phyloP scores from a whole-genome alignment of 2,113 vertebrate species.

The Rhizomys pruinosus region DNA sequence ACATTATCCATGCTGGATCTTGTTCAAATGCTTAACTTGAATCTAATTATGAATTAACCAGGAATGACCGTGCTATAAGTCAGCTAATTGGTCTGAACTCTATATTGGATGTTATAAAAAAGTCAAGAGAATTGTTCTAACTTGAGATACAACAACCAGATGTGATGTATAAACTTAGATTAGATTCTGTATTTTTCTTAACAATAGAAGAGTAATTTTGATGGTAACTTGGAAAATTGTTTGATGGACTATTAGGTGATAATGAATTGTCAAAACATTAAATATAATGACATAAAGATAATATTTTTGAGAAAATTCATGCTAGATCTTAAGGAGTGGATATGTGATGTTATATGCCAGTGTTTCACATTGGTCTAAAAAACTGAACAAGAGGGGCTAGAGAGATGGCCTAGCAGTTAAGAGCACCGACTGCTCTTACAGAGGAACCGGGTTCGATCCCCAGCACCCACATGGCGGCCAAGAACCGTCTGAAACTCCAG shows the following conservation, averaged over 20 bases:
- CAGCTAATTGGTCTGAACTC: not conserved
- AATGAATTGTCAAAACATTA: slow-evolving; percentile 42
- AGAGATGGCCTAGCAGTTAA: no score
- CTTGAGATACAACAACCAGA: not conserved
- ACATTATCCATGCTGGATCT: not conserved
- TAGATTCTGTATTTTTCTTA: not conserved
- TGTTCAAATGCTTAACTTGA: slow-evolving; percentile 33
- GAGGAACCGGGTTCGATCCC: no score
- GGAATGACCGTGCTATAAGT: not conserved
- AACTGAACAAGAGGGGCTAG: no score
- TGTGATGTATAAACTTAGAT: not conserved
- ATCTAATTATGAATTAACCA: slow-evolving; percentile 18
- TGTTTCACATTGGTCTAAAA: slow-evolving; percentile 36
- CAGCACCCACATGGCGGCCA: no score
- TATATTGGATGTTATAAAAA: not conserved
- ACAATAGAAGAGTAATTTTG: slow-evolving; percentile 8
- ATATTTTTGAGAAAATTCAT: slow-evolving; percentile 31
- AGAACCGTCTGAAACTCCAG: no score
- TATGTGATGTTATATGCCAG: slow-evolving; percentile 14
- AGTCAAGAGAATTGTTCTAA: not conserved
- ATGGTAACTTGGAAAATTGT: slow-evolving; percentile 30
- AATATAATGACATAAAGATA: not conserved
- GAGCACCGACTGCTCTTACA: no score
- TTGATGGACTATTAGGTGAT: not conserved
- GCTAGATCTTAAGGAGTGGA: slow-evolving; percentile 41